Percentiles rank a stretch among this genome's conserved stretches.
Evolutionary conservation across 2,113 vertebrate species (phyloP).

Genomic region (Dasyurus viverrinus): DNA sequence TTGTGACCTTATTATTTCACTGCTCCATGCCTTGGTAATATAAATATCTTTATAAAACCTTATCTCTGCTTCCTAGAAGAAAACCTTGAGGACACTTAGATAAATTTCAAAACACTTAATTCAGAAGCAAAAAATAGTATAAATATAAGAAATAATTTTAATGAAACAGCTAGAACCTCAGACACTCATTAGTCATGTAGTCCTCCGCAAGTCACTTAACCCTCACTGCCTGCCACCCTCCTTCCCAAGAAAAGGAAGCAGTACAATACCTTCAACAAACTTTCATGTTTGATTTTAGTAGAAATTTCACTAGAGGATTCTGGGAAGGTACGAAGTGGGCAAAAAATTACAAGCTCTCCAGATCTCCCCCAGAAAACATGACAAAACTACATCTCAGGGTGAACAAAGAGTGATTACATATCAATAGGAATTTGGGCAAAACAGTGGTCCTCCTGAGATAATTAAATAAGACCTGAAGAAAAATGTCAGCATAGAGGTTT

Average conservation of each 20-base stretch:
- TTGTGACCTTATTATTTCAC: neutral
- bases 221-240: neutral
- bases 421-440: too few relatives aligned
- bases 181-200: neutral
- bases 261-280: neutral
- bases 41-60: neutral
- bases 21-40: neutral
- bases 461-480: too few relatives aligned
- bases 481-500: too few relatives aligned
- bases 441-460: too few relatives aligned
- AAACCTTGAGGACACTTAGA: neutral
- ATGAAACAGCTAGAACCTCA: neutral
- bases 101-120: neutral
- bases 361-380: too few relatives aligned
- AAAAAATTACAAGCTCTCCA: too few relatives aligned
- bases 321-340: too few relatives aligned
- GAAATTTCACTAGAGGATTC: neutral
- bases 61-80: neutral
- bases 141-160: neutral
- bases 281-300: slow-evolving; percentile 33
- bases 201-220: neutral
- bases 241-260: neutral
- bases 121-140: neutral
- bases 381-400: too few relatives aligned
- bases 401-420: too few relatives aligned